phyloP scores from a whole-genome alignment of 2,888 invertebrate genomes.

The Megalurothrips usitatus region DNA sequence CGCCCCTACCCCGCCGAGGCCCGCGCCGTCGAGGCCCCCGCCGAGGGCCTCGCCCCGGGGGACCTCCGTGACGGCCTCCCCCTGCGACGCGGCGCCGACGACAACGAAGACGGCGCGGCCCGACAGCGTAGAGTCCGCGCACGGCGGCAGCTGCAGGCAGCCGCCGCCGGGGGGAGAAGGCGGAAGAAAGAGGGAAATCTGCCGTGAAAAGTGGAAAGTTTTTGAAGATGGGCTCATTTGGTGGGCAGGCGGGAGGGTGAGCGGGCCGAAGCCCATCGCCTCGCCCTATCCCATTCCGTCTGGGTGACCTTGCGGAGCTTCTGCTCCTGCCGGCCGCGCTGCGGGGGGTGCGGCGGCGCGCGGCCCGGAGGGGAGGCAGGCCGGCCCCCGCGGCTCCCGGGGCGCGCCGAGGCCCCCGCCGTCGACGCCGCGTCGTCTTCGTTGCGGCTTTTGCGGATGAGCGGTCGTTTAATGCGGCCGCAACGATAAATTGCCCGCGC shows the following conservation, averaged over 20 bases:
- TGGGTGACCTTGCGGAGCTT: too few species aligned
- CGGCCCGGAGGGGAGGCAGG: neutral
- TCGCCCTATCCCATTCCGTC: too few species aligned
- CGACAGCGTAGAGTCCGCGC: too few species aligned
- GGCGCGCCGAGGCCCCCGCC: too few species aligned
- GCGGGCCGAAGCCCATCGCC: neutral
- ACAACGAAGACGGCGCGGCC: too few species aligned
- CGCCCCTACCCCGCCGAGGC: too few species aligned
- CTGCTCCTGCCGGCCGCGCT: neutral
- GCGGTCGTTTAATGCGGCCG: constrained; percentile 7
- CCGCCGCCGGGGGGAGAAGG: neutral
- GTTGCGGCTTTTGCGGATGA: constrained; percentile 12
- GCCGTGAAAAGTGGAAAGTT: constrained; percentile 6
- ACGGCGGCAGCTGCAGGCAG: too few species aligned
- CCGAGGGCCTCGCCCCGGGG: too few species aligned
- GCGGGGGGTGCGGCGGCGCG: neutral
- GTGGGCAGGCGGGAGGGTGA: neutral
- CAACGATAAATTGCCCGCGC: neutral
- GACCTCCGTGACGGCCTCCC: too few species aligned
- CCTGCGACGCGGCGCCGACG: too few species aligned
- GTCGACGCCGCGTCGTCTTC: neutral
- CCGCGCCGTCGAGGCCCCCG: too few species aligned
- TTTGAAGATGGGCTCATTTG: neutral
- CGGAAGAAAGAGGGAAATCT: neutral
- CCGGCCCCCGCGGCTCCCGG: too few species aligned